Base-by-base conservation (phyloP, 2,797 vertebrate genomes). In the Chanos chanos region DNA sequence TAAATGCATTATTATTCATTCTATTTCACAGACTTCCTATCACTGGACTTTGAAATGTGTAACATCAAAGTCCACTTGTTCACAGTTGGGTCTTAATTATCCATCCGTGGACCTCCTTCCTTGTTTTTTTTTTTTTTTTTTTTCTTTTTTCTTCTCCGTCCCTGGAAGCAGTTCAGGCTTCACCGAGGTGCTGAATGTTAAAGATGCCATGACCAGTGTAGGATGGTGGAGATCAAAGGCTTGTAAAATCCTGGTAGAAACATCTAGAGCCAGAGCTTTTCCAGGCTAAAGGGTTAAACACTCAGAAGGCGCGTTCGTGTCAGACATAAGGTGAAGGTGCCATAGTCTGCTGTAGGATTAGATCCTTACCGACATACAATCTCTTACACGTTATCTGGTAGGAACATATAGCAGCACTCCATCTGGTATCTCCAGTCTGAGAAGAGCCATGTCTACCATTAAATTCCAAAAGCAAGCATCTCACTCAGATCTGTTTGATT, bases 161-260 rank as follows among this genome's bases (percentile, higher is more conserved):
- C 15, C 6, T 9, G 19, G 19, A 7, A 8, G 9, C 34, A 19
- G 52, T 54, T 70, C 63, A 71, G 49, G 50, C 7, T 8, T 9
- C 5, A 12, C 74, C 59, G 68, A 66, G 34, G 68, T 65, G 55
- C 68, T 49, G 68, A 74, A 74, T 59, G 67, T 47, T 53, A 58
- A n/a, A 45, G 66, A 47, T 71, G 68, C 66, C 70, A 66, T 60
- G 45, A 39, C 56, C 61, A 9, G 27, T 1, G 25, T 28, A n/a
- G 16, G 54, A 52, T 65, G 44, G 37, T 47, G 44, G 12, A 7
- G 77, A 78, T 76, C 71, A 75, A 47, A 75, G 77, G 76, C 77
- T 65, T 49, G 53, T 3, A 4, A 57, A 53, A 37, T 55, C 61
- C 41, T 51, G 54, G 48, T 15, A 27, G 40, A 65, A 55, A 15